Evolutionary conservation across 2,888 invertebrate genomes (phyloP), one percentile per base, ranked within the genome.

Genomic region (Apantesis nais): DNA sequence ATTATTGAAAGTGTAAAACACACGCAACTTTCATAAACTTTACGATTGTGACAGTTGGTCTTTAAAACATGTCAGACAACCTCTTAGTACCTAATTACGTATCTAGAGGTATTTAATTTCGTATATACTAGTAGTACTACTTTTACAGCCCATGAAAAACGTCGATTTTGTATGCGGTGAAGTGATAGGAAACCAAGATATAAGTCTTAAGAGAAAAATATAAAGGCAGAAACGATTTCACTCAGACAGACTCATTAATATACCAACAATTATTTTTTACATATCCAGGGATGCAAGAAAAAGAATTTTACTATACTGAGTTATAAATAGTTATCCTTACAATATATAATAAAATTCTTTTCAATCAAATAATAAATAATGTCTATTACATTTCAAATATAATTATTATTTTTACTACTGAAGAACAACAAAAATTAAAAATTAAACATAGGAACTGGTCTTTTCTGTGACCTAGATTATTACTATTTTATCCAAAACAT

Each of bases 1-100:
- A 67, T 75, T 75, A 77, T 78, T 75, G 74, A 74, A 77, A 72
- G 74, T 77, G 58, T 73, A 74, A 74, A 73, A 41, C 62, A 82
- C 67, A 65, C 73, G 78, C 68, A 74, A 74, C 78, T 72, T 78
- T 73, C 72, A 70, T 73, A 71, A 63, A 80, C 16, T 68, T 68
- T 73, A 73, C 31, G 61, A 58, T 68, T 70, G 71, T 70, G 62
- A 55, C 70, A 66, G 62, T 22, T 73, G 68, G 70, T 70, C 76
- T 74, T 74, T 71, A 72, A 68, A 70, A 68, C 37, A 37, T 66
- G 52, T 25, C 52, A n/a, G 52, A n/a, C 52, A 52, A n/a, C n/a
- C 19, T 25, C 55, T 14, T 58, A 58, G 25, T n/a, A 55, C 55
- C 25, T 55, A 55, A 25, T 55, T 14, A 55, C 12, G 12, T 55